Conservation (phyloP, 2,888 invertebrate genomes). For the Tetragonisca angustula region DNA sequence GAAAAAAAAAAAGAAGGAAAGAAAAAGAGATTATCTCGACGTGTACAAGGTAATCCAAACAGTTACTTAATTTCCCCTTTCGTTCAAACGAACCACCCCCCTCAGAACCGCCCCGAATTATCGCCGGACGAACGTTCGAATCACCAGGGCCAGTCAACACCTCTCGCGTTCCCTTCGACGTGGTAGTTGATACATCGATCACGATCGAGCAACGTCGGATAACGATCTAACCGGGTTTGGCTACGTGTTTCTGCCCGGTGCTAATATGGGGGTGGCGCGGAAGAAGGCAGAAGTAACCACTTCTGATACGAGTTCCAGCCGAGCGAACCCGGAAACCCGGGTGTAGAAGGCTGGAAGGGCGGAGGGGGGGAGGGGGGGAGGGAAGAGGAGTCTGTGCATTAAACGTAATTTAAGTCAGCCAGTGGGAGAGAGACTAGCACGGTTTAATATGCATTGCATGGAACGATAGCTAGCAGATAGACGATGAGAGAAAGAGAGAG, state of each 20-base stretch:
- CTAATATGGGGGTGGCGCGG: constrained; percentile 42
- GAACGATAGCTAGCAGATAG: constrained; percentile 41
- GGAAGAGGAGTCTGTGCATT: constrained; percentile 18
- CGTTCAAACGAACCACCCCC: background rate
- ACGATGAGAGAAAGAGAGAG: constrained; percentile 20
- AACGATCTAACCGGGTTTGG: constrained; percentile 13
- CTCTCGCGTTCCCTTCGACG: background rate
- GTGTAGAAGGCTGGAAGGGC: too few relatives aligned
- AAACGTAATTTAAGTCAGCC: constrained; percentile 41
- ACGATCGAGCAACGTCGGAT: constrained; percentile 37
- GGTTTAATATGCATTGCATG: constrained; percentile 49
- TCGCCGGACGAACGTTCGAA: background rate
- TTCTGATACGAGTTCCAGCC: constrained; percentile 26
- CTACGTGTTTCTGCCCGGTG: constrained; percentile 1
- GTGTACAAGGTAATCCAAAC: background rate
- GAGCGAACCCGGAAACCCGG: background rate
- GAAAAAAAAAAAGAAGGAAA: too few relatives aligned
- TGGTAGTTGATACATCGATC: constrained; percentile 13
- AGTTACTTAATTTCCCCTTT: background rate
- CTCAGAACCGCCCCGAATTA: background rate
- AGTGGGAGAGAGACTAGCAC: background rate
- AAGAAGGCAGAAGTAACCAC: constrained; percentile 39
- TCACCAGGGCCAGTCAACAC: constrained; percentile 30
- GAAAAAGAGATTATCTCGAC: background rate
- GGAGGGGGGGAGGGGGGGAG: too few relatives aligned